Percentiles rank a stretch among this genome's conserved stretches.
Conservation (phyloP, 2,113 vertebrate species). For the Xiphophorus couchianus region DNA sequence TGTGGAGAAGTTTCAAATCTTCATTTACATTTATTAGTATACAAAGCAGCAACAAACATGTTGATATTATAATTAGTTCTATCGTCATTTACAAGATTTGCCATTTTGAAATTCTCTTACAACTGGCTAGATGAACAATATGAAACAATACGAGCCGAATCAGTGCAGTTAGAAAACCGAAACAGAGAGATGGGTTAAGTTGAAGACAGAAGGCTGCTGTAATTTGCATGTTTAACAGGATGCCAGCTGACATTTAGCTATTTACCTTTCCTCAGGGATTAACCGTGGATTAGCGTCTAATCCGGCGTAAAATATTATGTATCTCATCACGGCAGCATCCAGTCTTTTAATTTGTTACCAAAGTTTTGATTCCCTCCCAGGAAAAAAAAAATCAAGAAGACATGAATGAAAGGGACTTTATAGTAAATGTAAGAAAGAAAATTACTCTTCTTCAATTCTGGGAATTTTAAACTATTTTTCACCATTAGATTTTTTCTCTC, state of each 20-base stretch:
- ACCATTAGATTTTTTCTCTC: not conserved
- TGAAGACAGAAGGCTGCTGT: conserved; percentile 52
- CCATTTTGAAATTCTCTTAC: conserved; percentile 6
- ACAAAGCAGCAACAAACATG: conserved; percentile 36
- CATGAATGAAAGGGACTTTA: conserved; percentile 41
- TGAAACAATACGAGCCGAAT: conserved; percentile 30
- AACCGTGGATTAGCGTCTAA: conserved; percentile 65
- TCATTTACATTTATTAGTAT: conserved; percentile 23
- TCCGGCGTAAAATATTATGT: conserved; percentile 69
- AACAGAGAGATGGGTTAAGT: conserved; percentile 26
- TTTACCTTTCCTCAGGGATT: conserved; percentile 71
- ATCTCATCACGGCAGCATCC: conserved; percentile 50
- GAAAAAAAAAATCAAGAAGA: conserved; percentile 23
- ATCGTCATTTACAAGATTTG: conserved; percentile 15
- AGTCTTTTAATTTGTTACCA: conserved; percentile 66
- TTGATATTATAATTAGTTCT: not conserved
- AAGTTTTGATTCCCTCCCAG: conserved; percentile 52
- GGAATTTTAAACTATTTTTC: not conserved
- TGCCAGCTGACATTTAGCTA: conserved; percentile 62
- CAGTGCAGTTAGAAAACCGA: not conserved
- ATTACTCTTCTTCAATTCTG: not conserved
- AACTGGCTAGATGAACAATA: conserved; percentile 5
- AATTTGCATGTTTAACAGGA: conserved; percentile 72
- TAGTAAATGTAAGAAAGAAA: conserved; percentile 11
- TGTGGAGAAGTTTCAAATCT: conserved; percentile 12